Evolutionary conservation across 2,888 invertebrate species (phyloP), one percentile per base, ranked within the genome.

Genomic region (Nymphalis c-album): DNA sequence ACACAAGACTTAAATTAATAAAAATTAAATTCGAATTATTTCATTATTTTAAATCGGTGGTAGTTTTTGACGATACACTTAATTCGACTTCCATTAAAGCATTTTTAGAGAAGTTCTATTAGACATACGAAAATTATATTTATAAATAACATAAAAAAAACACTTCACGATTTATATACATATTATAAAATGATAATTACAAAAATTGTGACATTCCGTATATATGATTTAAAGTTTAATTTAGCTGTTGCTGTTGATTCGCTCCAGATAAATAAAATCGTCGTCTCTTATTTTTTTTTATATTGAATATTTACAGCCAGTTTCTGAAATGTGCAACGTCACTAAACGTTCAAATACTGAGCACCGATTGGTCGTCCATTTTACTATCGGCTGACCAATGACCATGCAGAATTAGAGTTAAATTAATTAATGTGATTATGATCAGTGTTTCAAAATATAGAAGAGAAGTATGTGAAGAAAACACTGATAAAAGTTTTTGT

Each of bases 201-300:
- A 13, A 53, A 53, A 53, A 31, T 35, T 60, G 59, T 63, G 67
- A 67, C 63, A 47, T n/a, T 59, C 63, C 59, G 62, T 67, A 63
- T 47, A 63, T 47, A 3, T 20, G 35, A 60, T 13, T 55, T 35
- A 35, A 17, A n/a, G 13, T 53, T 22, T 62, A 45, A 22, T 53
- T 53, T 53, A 53, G 20, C 16, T 53, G 16, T 16, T 53, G 20
- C 26, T 16, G 7, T 2, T 17, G 26, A 26, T 20, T 50, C 20
- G 4, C 50, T 50, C 20, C 2, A 20, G 40, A 13, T 40, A 2
- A 4, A 40, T 40, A 40, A 4, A 13, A 40, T 40, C 10, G 13
- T 4, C 13, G 4, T 40, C 13, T 40, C 13, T 13, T n/a, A n/a
- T n/a, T 13, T 40, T 10, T 40, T 40, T 40, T 40, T 40, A 13